These are phyloP conservation scores for Siderastrea radians DNA, from an alignment of 92 coral and sea anemone species.

Conservation along the genomic window DNA sequence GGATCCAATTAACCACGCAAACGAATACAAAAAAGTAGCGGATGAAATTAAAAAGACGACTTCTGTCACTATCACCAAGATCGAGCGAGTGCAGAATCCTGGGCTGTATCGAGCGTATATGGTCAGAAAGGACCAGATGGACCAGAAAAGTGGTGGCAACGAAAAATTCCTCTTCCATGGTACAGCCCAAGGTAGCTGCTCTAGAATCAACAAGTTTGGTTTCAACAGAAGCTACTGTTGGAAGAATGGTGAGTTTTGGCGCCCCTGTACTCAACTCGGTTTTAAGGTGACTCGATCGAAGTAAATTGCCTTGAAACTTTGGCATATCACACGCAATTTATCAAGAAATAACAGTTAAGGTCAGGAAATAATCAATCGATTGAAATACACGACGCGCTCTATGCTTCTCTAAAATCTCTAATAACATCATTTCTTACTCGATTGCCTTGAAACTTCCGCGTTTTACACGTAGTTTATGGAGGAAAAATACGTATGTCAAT, in stretches of 20 bases:
- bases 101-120: slow-evolving; percentile 51
- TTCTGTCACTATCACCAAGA: slow-evolving; percentile 45
- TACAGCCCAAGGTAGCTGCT: slow-evolving; percentile 49
- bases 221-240: slow-evolving; percentile 85
- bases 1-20: slow-evolving; percentile 41
- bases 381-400: too few species aligned
- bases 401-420: too few species aligned
- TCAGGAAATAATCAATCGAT: too few species aligned
- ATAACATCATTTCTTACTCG: too few species aligned
- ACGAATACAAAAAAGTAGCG: slow-evolving; percentile 65
- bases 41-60: slow-evolving; percentile 48
- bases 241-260: slow-evolving; percentile 62
- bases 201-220: slow-evolving; percentile 65
- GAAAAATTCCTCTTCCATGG: slow-evolving; percentile 84
- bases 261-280: not conserved
- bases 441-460: too few species aligned
- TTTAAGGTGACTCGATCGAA: not conserved
- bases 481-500: too few species aligned
- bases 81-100: slow-evolving; percentile 85
- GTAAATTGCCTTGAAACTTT: too few species aligned
- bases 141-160: slow-evolving; percentile 73
- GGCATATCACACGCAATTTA: too few species aligned
- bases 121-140: slow-evolving; percentile 72
- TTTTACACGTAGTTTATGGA: too few species aligned
- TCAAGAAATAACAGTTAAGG: too few species aligned